Base-by-base conservation (phyloP, 2,113 vertebrate species). In the Trinectes maculatus region DNA sequence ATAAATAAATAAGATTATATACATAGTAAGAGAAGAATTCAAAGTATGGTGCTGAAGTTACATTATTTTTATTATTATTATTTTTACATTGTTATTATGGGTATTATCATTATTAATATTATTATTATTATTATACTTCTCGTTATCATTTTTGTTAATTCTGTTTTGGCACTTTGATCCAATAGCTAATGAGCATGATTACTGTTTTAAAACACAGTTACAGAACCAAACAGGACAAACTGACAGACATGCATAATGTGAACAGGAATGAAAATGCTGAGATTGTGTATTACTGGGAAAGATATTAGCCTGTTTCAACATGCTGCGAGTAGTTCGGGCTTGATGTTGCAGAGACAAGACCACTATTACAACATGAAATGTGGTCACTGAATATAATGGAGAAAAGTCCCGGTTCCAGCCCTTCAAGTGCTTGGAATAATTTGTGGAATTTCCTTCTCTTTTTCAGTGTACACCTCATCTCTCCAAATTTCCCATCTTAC, bases 361-460 rank as follows among this genome's bases (percentile, higher is more conserved):
- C 22, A 43, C 28, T 42, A 24, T 59, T 29, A 76, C 70, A 54
- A 48, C 51, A 82, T 6, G 12, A 53, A 57, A 74, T 79, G 62
- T 53, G 36, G 33, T 54, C 49, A 64, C 46, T 68, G 42, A 66
- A 71, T 77, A 29, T 0, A 77, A 84, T 74, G 87, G 93, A n/a
- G n/a, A 91, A 94, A 94, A 91, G 90, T 89, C 82, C 83, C 79
- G 55, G 84, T 88, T 83, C 78, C 85, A 85, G 79, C 84, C 90
- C 92, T 72, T 54, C 29, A 87, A 89, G 87, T 68, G 70, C 52
- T 8, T 72, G 81, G 48, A 87, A 94, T 92, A 94, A 94, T 94
- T 77, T 85, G 79, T 83, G 91, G 92, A 95, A 95, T 93, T 95
- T 91, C 93, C 93, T 61, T 60, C 56, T 89, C 78, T 89, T 93